Evolutionary conservation across 92 coral and sea anemone species (phyloP).

Genomic region (Pocillopora grandis): DNA sequence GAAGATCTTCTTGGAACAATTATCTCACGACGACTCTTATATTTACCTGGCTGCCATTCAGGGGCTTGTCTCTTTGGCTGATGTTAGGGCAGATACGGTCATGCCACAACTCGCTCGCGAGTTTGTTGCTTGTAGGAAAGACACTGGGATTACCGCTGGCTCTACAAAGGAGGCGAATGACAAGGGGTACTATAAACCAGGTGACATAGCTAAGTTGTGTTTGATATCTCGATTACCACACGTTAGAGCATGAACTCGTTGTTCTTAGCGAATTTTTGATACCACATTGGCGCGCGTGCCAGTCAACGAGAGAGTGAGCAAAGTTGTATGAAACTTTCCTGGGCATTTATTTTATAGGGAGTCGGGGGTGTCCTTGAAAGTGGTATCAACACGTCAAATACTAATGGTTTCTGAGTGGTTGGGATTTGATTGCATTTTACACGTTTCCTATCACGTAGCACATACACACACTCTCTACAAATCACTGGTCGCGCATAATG

Average conservation of each 20-base stretch:
- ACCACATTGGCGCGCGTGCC: no score
- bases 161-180: constrained; percentile 11
- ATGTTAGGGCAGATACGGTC: constrained; percentile 74
- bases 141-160: not conserved
- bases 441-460: no score
- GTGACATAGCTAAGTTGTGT: constrained; percentile 14
- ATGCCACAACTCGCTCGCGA: constrained; percentile 76
- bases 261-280: not conserved
- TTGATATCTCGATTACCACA: not conserved
- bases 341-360: no score
- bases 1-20: constrained; percentile 80
- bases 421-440: no score
- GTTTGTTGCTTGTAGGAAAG: constrained; percentile 68
- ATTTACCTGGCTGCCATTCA: constrained; percentile 94
- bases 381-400: no score
- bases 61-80: constrained; percentile 92
- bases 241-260: not conserved
- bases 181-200: constrained; percentile 18
- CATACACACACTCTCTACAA: no score
- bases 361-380: no score
- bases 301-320: no score
- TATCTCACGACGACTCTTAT: constrained; percentile 88
- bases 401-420: no score
- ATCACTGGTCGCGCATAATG: no score
- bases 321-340: no score